Evolutionary conservation across 1,140 invertebrate genomes (phyloP), one percentile per base, ranked within the genome.

Genomic region (Battus philenor): DNA sequence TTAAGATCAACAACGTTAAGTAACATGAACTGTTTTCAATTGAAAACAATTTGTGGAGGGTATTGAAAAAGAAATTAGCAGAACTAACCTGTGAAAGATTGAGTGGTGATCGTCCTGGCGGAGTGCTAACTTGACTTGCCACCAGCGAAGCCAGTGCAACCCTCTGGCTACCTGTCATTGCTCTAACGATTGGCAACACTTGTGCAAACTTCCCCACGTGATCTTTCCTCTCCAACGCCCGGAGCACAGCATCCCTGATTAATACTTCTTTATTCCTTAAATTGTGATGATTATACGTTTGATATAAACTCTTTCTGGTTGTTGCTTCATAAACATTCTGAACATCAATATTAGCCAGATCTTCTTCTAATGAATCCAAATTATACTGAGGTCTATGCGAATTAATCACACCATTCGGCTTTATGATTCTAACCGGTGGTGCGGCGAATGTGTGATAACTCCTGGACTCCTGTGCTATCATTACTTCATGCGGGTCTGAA

Each of bases 121-220:
- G 88, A 8, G 78, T 87, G 29, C 80, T 88, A 26, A 89, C 85
- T 66, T 90, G 89, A 4, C 87, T 87, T 2, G 90, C 87, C 1
- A 91, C 89, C 27, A 92, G 49, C 0, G 89, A 88, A 0, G 90
- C 89, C 4, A 91, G 60, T 0, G 88, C 87, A 16, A 91, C 71
- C 15, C 89, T 73, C 61, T 91, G 90, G 7, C 87, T 80, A 0
- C 86, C 85, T 1, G 90, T 88, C 80, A 91, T 87, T 3, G 85
- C 87, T 33, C 90, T 86, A 24, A 91, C 73, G 29, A 90, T 90
- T n/a, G 91, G 90, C 59, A 91, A 72, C 4, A 90, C 87, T 65
- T 90, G 86, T 4, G 83, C 83, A 38, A 90, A 88, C 55, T 87
- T 88, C 22, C 73, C 74, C 39, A 79, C 79, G 6, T 87, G 77